phyloP scores from a whole-genome alignment of 2,888 invertebrate genomes.

The Polydrusus tereticollis region DNA sequence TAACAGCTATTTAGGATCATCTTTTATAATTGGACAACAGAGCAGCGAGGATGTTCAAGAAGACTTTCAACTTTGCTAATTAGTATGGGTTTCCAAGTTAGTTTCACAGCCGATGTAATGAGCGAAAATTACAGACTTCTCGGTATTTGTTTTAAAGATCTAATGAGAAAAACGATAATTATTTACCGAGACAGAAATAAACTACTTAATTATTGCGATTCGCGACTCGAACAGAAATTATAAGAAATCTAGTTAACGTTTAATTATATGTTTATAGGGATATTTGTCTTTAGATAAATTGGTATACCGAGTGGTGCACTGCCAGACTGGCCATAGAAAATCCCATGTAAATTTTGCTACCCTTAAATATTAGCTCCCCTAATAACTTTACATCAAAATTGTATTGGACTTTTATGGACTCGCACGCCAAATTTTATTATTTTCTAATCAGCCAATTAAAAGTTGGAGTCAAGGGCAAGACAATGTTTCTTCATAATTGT shows the following conservation, averaged over 20 bases:
- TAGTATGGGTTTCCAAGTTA: slow-evolving; percentile 50
- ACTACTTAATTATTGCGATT: slow-evolving; percentile 44
- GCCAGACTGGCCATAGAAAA: too few relatives aligned
- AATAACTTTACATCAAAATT: too few relatives aligned
- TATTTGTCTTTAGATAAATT: too few relatives aligned
- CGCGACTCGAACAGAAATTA: slow-evolving; percentile 21
- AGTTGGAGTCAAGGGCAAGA: too few relatives aligned
- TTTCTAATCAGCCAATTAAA: too few relatives aligned
- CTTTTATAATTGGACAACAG: slow-evolving; percentile 40
- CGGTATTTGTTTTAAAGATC: slow-evolving; percentile 34
- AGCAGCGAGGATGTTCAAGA: slow-evolving; percentile 28
- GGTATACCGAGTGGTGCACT: too few relatives aligned
- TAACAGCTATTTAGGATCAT: too few relatives aligned
- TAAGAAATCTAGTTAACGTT: slow-evolving; percentile 22
- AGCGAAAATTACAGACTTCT: slow-evolving; percentile 46
- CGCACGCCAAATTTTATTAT: too few relatives aligned
- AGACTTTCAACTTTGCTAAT: slow-evolving; percentile 47
- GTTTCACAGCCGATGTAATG: slow-evolving; percentile 45
- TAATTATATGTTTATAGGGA: slow-evolving; percentile 40
- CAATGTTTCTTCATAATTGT: too few relatives aligned
- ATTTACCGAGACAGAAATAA: slow-evolving; percentile 38
- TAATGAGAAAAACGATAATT: slow-evolving; percentile 44
- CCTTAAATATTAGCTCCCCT: too few relatives aligned
- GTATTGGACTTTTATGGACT: too few relatives aligned
- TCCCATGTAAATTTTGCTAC: too few relatives aligned